Evolutionary conservation across 2,888 invertebrate genomes (phyloP).

Genomic region (Hoplodrina blanda): DNA sequence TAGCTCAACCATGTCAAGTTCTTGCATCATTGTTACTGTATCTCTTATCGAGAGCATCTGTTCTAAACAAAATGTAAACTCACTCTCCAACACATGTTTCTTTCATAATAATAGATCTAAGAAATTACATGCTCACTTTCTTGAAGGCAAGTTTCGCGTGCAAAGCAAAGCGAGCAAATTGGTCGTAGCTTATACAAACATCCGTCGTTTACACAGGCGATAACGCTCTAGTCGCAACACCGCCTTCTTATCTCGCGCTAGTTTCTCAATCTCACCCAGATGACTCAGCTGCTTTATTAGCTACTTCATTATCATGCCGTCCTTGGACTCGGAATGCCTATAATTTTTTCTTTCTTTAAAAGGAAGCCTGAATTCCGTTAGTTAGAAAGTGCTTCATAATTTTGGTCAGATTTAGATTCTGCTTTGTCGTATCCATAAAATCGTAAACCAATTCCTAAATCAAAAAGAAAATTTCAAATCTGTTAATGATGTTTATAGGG

Average conservation of each 20-base stretch:
- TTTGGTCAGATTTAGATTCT: constrained; percentile 5
- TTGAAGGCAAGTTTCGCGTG: constrained; percentile 58
- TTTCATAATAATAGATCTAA: constrained; percentile 33
- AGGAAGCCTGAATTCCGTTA: constrained; percentile 15
- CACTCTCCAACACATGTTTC: constrained; percentile 21
- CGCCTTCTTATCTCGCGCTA: constrained; percentile 72
- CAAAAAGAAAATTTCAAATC: neutral
- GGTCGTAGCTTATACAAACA: constrained; percentile 78
- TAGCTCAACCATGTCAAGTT: neutral
- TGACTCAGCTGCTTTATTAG: constrained; percentile 58
- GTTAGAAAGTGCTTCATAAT: constrained; percentile 38
- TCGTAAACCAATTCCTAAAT: neutral
- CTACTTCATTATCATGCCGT: constrained; percentile 54
- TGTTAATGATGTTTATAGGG: neutral
- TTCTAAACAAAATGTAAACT: constrained; percentile 24
- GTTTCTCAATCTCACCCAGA: constrained; percentile 68
- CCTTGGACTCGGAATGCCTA: constrained; percentile 46
- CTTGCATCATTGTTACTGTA: constrained; percentile 7
- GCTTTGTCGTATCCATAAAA: neutral
- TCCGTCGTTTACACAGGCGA: constrained; percentile 80
- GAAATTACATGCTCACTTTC: constrained; percentile 53
- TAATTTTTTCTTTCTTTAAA: constrained; percentile 31
- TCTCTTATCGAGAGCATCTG: constrained; percentile 20
- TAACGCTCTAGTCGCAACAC: constrained; percentile 73
- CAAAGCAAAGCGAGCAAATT: constrained; percentile 67